Base-by-base conservation (phyloP, 2,888 invertebrate species). In the Lasius platythorax region DNA sequence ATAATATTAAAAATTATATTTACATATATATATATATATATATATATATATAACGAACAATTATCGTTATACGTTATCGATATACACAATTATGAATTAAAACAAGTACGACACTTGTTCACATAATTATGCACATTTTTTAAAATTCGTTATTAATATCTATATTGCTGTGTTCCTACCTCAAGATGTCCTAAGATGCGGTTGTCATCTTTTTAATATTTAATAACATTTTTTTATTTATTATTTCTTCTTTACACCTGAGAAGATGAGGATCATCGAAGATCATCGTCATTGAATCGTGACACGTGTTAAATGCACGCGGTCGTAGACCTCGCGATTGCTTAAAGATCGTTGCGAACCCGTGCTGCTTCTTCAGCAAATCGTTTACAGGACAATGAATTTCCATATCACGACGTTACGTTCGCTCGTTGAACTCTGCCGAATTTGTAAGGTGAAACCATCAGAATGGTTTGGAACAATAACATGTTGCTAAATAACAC, bases 341-440 rank as follows among this genome's bases (percentile, higher is more conserved):
- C 74, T 56, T 37, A 63, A 79, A 85, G 46, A 86, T 76, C 50
- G 1, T 83, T 50, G 76, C 82, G 18, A 68, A 46, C 50, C 40
- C 50, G 18, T 33, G 1, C 3, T 64, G 85, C 90, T 75, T 73
- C 30, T 82, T 88, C 85, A 89, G 90, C 90, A 70, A 86, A 87
- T 88, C 37, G 66, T 70, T 84, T 18, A 56, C 46, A 33, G 70
- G 23, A 64, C 74, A 88, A 79, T 83, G 86, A 87, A 84, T 84
- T 87, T 18, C 66, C 11, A 72, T 72, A 33, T 58, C 28, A 74
- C 53, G 72, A 72, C 67, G 72, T 83, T 61, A 50, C 15, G 15
- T 79, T 84, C 67, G 79, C 58, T 56, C 33, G 58, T 66, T 40
- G n/a, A 37, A 85, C 70, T n/a, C 76, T 76, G 66, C 67, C n/a